A percentile compares a stretch with the other conserved stretches of the same genome.
Conservation (phyloP, 2,113 vertebrate genomes). For the Ascaphus truei region DNA sequence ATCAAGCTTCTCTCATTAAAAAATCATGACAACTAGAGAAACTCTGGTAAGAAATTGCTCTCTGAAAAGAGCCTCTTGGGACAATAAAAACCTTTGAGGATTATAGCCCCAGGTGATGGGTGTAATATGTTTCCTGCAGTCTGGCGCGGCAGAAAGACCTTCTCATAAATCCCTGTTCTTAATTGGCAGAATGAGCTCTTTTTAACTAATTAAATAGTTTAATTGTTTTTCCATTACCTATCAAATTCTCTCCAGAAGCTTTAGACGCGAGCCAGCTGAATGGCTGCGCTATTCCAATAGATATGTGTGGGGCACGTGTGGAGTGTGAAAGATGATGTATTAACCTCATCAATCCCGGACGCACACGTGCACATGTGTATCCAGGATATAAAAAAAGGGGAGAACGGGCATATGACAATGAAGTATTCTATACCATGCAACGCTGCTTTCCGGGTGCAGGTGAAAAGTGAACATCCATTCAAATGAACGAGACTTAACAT, state of each 20-base stretch:
- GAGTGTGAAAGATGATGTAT: not conserved
- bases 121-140: slow-evolving; percentile 36
- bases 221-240: slow-evolving; percentile 37
- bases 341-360: not conserved
- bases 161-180: slow-evolving; percentile 34
- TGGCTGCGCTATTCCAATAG: not conserved
- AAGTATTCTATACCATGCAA: too few relatives aligned
- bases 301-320: not conserved
- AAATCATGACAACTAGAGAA: slow-evolving; percentile 1
- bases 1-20: slow-evolving; percentile 25
- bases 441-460: too few relatives aligned
- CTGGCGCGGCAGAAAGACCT: slow-evolving; percentile 26
- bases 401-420: too few relatives aligned
- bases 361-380: not conserved
- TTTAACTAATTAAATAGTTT: slow-evolving; percentile 39
- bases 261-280: not conserved
- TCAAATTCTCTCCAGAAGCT: slow-evolving; percentile 35
- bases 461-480: too few relatives aligned
- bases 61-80: slow-evolving; percentile 19
- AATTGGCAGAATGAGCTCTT: slow-evolving; percentile 39
- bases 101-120: slow-evolving; percentile 35
- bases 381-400: too few relatives aligned
- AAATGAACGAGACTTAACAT: too few relatives aligned
- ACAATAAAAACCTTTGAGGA: slow-evolving; percentile 36
- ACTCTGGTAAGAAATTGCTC: slow-evolving; percentile 1